Conservation (phyloP, 2,797 vertebrate species). For the Oryzias dopingdopingensis region DNA sequence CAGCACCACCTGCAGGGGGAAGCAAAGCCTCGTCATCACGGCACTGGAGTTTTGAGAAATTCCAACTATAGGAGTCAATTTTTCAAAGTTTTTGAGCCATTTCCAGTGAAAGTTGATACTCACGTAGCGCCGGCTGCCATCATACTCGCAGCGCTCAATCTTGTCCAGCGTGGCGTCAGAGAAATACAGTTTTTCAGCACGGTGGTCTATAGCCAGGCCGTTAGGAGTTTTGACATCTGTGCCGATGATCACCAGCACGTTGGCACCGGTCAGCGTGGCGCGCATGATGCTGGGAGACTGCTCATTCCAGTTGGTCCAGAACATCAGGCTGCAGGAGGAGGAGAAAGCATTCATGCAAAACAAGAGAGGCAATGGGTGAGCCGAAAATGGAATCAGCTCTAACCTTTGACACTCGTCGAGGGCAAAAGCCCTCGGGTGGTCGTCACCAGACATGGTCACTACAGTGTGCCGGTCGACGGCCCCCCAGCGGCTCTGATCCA, state of each 20-base stretch:
- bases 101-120: conserved; percentile 61
- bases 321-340: conserved; percentile 86
- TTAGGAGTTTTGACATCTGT: conserved; percentile 94
- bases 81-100: too few species aligned
- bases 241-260: conserved; percentile 92
- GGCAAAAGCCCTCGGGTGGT: conserved; percentile 95
- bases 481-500: conserved; percentile 87
- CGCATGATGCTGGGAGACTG: conserved; percentile 98
- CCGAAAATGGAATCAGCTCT: conserved; percentile 36
- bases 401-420: conserved; percentile 96
- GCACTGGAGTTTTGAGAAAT: conserved; percentile 10
- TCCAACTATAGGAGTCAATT: conserved; percentile 1
- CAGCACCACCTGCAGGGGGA: conserved; percentile 85
- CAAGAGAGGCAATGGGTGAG: background rate
- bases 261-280: conserved; percentile 86
- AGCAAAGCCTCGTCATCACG: conserved; percentile 18
- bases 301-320: conserved; percentile 99
- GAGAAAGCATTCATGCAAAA: background rate
- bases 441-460: conserved; percentile 96
- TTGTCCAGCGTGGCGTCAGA: conserved; percentile 96
- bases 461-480: conserved; percentile 92
- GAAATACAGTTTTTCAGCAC: conserved; percentile 95
- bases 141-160: conserved; percentile 97
- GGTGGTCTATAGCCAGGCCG: conserved; percentile 95
- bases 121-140: conserved; percentile 89